Base-by-base conservation (phyloP, 2,113 vertebrate species). In the Morone chrysops region DNA sequence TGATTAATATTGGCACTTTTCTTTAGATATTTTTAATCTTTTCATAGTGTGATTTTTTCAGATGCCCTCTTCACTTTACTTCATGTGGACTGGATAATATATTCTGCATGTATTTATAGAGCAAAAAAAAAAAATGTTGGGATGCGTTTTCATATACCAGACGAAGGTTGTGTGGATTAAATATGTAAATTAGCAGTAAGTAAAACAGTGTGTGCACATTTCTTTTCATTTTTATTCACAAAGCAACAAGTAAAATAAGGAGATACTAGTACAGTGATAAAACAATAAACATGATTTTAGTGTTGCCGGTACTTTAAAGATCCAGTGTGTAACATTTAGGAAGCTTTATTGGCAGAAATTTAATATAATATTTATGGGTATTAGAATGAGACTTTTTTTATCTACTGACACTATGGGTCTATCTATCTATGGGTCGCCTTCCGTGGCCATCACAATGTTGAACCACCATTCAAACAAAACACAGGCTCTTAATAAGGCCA, bases 211-310 rank as follows among this genome's bases (percentile, higher is more conserved):
- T 66, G 3, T 38, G 54, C 31, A 31, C 31, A 5, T 16, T 57
- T 47, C 17, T 25, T 25, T 54, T 70, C 0, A 9, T 73, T 71
- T 85, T 71, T 66, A 70, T 71, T 68, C 6, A 60, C 7, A 67
- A 10, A 9, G 4, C 25, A 70, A 54, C 1, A 65, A 36, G 22
- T 61, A 43, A 75, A 70, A 82, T 3, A 36, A 80, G 9, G 54
- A 48, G 8, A 25, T 53, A 57, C 10, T 41, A 10, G 20, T 53
- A 51, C 31, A 40, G 13, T 70, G 1, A 82, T 43, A 25, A 65
- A 25, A 67, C 36, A 62, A 72, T 50, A 41, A 67, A 69, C 48
- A 53, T 80, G 17, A 62, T 53, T 10, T 45, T 60, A 13, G 41
- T 68, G 63, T 61, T 40, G 18, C 56, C 45, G 51, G 56, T 78